These are phyloP conservation scores for Eretmochelys imbricata DNA, from an alignment of 2,113 vertebrate genomes.

Conservation along the genomic window DNA sequence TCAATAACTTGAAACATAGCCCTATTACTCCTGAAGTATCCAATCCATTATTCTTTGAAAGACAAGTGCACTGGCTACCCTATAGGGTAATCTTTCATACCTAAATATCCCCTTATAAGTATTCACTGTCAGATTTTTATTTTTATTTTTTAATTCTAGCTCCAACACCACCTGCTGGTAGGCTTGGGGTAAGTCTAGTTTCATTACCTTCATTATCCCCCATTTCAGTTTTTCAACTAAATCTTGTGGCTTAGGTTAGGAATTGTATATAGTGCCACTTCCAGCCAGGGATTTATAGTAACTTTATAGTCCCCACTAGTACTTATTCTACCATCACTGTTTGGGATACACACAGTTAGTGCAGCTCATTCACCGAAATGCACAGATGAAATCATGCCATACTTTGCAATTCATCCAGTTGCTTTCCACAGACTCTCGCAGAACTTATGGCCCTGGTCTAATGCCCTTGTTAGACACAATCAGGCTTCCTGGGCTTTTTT, in stretches of 20 bases:
- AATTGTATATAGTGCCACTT: neutral
- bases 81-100: neutral
- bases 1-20: neutral
- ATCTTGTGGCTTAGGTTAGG: neutral
- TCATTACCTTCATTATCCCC: neutral
- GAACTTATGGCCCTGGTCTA: neutral
- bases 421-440: neutral
- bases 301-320: neutral
- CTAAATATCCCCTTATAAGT: neutral
- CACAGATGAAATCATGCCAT: neutral
- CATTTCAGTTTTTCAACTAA: neutral
- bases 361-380: neutral
- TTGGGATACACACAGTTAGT: neutral
- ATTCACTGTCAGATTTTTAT: neutral
- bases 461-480: neutral
- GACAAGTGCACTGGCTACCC: neutral
- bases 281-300: neutral
- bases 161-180: neutral
- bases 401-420: neutral
- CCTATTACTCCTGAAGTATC: neutral
- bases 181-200: neutral
- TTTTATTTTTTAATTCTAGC: neutral
- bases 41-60: neutral
- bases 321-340: neutral
- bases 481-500: neutral